phyloP scores from a whole-genome alignment of 2,888 invertebrate species.

The Aphodius sticticus region DNA sequence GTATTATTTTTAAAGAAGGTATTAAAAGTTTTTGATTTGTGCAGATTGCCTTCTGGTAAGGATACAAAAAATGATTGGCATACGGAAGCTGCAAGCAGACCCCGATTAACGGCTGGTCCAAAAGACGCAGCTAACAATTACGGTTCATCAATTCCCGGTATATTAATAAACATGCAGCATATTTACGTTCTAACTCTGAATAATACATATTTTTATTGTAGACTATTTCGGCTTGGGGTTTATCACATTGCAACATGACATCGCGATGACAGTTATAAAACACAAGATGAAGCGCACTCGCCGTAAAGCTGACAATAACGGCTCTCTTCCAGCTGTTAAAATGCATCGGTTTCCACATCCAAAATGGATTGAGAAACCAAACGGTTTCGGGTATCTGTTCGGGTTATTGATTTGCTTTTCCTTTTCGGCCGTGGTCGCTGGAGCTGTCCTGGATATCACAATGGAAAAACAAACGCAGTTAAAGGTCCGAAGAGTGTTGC shows the following conservation, averaged over 20 bases:
- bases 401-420: slow-evolving; percentile 77
- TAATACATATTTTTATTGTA: slow-evolving; percentile 44
- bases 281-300: not conserved
- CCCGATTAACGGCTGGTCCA: slow-evolving; percentile 44
- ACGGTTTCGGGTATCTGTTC: slow-evolving; percentile 68
- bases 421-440: slow-evolving; percentile 83
- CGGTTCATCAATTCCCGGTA: slow-evolving; percentile 41
- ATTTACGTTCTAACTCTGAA: not conserved
- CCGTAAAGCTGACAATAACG: not conserved
- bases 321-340: slow-evolving; percentile 54
- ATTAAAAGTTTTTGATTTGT: not conserved
- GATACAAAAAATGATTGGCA: slow-evolving; percentile 64
- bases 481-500: slow-evolving; percentile 60
- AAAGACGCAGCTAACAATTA: slow-evolving; percentile 34
- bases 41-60: slow-evolving; percentile 56
- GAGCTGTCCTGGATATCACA: slow-evolving; percentile 76
- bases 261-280: slow-evolving; percentile 43
- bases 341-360: slow-evolving; percentile 80
- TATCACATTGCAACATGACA: slow-evolving; percentile 67
- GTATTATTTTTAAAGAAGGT: no score
- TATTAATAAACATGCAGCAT: not conserved
- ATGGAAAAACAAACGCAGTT: slow-evolving; percentile 79
- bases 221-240: slow-evolving; percentile 73
- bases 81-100: slow-evolving; percentile 67
- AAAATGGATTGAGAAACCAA: slow-evolving; percentile 70